Conservation (phyloP, 1,140 invertebrate species). For the Cotesia typhae region DNA sequence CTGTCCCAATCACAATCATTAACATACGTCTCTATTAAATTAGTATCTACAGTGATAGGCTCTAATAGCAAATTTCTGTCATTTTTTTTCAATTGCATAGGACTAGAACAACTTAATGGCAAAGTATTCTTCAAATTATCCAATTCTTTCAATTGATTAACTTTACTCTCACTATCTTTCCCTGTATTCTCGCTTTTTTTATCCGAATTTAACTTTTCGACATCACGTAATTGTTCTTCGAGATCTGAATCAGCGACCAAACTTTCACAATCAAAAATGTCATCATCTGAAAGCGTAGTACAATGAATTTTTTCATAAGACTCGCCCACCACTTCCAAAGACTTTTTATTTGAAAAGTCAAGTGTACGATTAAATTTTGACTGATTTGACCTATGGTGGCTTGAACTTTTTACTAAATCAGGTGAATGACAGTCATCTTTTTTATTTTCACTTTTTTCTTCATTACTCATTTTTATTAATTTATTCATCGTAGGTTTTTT, state of each 20-base stretch:
- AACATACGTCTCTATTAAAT: background rate
- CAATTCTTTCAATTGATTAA: slow-evolving; percentile 4
- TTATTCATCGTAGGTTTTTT: too few relatives aligned
- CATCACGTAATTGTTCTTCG: slow-evolving; percentile 31
- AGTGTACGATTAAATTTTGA: slow-evolving; percentile 2
- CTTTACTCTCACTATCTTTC: slow-evolving; percentile 4
- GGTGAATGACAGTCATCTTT: too few relatives aligned
- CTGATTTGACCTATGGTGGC: background rate
- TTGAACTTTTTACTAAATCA: too few relatives aligned
- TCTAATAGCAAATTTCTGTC: background rate
- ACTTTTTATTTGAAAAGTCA: background rate
- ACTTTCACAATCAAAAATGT: slow-evolving; percentile 46
- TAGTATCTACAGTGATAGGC: background rate
- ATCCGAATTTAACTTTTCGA: slow-evolving; percentile 28
- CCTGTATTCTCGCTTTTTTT: background rate
- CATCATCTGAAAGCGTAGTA: slow-evolving; percentile 45
- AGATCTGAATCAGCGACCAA: slow-evolving; percentile 34
- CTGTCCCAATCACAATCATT: slow-evolving; percentile 36
- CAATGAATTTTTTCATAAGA: background rate
- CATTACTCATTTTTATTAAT: too few relatives aligned
- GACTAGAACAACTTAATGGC: too few relatives aligned
- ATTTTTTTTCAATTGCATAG: background rate
- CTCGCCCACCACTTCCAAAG: background rate
- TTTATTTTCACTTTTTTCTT: too few relatives aligned
- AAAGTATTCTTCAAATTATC: background rate